phyloP scores from a whole-genome alignment of 2,888 invertebrate genomes.

The Nomada lathburiana region DNA sequence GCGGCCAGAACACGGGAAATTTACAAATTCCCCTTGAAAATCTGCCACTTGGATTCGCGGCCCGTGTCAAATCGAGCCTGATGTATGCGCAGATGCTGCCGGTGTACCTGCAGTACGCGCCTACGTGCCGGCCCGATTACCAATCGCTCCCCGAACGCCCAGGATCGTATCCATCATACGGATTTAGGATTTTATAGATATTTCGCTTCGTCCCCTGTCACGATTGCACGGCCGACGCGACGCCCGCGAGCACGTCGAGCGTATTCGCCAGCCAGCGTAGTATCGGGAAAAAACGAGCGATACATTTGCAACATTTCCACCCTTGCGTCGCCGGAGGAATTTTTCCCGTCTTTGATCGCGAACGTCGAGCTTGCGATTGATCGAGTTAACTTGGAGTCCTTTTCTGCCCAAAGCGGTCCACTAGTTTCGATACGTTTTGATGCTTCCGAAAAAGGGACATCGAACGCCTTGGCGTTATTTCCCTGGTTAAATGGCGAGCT shows the following conservation, averaged over 20 bases:
- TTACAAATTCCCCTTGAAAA: constrained; percentile 77
- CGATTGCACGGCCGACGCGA: constrained; percentile 11
- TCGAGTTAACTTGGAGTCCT: too few species aligned
- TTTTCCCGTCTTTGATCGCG: neutral
- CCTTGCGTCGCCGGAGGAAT: too few species aligned
- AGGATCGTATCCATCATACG: constrained; percentile 52
- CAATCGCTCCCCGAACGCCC: constrained; percentile 47
- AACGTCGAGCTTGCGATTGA: too few species aligned
- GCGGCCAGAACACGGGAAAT: constrained; percentile 68
- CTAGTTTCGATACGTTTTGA: too few species aligned
- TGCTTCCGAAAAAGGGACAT: too few species aligned
- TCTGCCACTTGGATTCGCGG: constrained; percentile 68
- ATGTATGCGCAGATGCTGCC: constrained; percentile 76
- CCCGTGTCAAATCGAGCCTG: constrained; percentile 70
- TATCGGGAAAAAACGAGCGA: neutral
- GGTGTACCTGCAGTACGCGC: constrained; percentile 63
- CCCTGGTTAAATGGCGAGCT: too few species aligned
- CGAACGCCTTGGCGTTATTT: too few species aligned
- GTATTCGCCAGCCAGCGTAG: neutral
- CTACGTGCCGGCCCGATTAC: constrained; percentile 66
- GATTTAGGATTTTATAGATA: constrained; percentile 58
- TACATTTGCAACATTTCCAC: neutral
- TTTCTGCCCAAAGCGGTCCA: too few species aligned
- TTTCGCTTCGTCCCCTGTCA: constrained; percentile 23
- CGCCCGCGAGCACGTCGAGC: constrained; percentile 12